phyloP scores from a whole-genome alignment of 2,888 invertebrate genomes.

The Scrobipalpa atriplicella region DNA sequence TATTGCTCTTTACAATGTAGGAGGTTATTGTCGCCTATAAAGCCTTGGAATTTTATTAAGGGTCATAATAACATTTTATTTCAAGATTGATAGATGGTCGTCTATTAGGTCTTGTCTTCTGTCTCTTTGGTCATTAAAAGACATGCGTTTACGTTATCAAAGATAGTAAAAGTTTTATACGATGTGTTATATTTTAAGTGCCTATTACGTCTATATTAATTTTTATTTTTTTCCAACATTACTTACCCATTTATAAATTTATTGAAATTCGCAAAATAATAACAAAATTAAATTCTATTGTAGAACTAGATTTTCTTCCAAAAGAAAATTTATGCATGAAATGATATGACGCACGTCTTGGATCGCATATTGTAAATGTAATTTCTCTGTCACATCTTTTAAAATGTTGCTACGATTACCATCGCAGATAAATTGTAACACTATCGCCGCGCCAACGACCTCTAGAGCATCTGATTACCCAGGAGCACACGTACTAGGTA shows the following conservation, averaged over 20 bases:
- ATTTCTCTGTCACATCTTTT: background rate
- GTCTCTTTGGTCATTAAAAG: background rate
- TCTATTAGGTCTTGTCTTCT: background rate
- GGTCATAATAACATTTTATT: conserved; percentile 8
- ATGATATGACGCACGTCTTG: too few relatives aligned
- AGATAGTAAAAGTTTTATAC: background rate
- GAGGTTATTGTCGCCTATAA: conserved; percentile 15
- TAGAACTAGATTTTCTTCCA: too few relatives aligned
- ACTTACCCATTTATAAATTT: too few relatives aligned
- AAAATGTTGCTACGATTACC: too few relatives aligned
- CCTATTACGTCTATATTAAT: too few relatives aligned
- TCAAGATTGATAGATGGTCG: conserved; percentile 9
- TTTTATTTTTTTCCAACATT: too few relatives aligned
- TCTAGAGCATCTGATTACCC: background rate
- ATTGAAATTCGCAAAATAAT: too few relatives aligned
- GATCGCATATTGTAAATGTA: background rate
- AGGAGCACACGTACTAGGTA: conserved; percentile 15
- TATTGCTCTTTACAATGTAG: conserved; percentile 2
- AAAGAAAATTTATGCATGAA: too few relatives aligned
- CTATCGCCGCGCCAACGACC: conserved; percentile 2
- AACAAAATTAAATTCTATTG: too few relatives aligned
- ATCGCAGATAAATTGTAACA: background rate
- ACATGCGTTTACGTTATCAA: background rate
- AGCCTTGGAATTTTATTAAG: conserved; percentile 13
- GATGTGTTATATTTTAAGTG: background rate